These are phyloP conservation scores for Eudasyphora cyanicolor DNA, from an alignment of 2,888 invertebrate species.

Conservation along the genomic window DNA sequence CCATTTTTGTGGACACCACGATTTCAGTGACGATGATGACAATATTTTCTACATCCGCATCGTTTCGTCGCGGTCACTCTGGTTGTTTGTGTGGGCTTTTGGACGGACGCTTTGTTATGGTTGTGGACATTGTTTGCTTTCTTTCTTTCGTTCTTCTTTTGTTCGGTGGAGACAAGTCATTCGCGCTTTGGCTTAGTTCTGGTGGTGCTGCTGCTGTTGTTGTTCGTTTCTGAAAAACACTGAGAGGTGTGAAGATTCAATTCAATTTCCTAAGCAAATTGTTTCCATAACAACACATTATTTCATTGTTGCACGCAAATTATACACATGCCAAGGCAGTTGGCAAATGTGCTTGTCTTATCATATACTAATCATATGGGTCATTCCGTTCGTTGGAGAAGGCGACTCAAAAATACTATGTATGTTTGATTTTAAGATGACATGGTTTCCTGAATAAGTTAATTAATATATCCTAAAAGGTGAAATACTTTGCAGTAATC, in stretches of 20 bases:
- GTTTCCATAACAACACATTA: constrained; percentile 52
- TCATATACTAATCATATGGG: constrained; percentile 26
- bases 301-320: constrained; percentile 44
- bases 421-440: too few relatives aligned
- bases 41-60: constrained; percentile 41
- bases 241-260: constrained; percentile 64
- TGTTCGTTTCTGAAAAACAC: constrained; percentile 34
- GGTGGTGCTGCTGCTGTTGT: background rate
- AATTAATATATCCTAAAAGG: too few relatives aligned
- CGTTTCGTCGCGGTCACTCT: background rate
- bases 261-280: constrained; percentile 64
- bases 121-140: constrained; percentile 28
- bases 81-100: constrained; percentile 47
- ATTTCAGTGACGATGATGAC: constrained; percentile 43
- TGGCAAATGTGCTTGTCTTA: background rate
- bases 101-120: constrained; percentile 15
- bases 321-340: constrained; percentile 34
- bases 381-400: constrained; percentile 34
- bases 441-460: too few relatives aligned
- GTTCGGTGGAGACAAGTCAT: background rate
- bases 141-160: constrained; percentile 16
- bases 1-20: constrained; percentile 39
- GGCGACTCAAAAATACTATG: too few relatives aligned
- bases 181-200: constrained; percentile 9
- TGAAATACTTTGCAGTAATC: too few relatives aligned